These are phyloP conservation scores for Cyaniris semiargus DNA, from an alignment of 2,888 invertebrate species.

Conservation along the genomic window DNA sequence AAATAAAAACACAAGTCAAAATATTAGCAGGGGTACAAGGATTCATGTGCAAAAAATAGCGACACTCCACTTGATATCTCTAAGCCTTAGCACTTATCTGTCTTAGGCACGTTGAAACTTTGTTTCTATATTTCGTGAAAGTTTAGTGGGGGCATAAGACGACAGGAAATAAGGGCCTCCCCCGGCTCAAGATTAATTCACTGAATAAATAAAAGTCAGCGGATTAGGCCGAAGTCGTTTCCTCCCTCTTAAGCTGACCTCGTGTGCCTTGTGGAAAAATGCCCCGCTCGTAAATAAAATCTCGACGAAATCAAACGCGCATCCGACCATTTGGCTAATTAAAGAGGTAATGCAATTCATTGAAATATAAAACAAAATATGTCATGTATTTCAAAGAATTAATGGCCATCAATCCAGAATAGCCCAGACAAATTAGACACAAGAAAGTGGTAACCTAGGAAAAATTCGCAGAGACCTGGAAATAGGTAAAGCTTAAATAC, in stretches of 20 bases:
- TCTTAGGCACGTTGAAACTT: constrained; percentile 26
- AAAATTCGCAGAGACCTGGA: no score
- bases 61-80: constrained; percentile 7
- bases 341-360: not conserved
- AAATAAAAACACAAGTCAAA: no score
- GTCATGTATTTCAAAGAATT: no score
- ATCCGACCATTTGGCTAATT: constrained; percentile 39
- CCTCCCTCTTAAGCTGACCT: constrained; percentile 79
- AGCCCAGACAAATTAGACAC: no score
- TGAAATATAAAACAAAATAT: no score
- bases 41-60: not conserved
- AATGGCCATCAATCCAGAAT: no score
- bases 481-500: no score
- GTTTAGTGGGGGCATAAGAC: constrained; percentile 41
- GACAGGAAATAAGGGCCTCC: constrained; percentile 72
- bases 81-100: constrained; percentile 29
- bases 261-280: constrained; percentile 78
- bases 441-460: no score
- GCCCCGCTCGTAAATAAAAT: constrained; percentile 73
- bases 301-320: constrained; percentile 63
- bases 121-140: constrained; percentile 32
- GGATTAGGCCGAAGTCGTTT: constrained; percentile 79
- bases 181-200: constrained; percentile 75
- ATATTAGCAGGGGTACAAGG: not conserved
- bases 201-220: constrained; percentile 81